Evolutionary conservation across 2,797 vertebrate species (phyloP).

Genomic region (Iguana delicatissima): DNA sequence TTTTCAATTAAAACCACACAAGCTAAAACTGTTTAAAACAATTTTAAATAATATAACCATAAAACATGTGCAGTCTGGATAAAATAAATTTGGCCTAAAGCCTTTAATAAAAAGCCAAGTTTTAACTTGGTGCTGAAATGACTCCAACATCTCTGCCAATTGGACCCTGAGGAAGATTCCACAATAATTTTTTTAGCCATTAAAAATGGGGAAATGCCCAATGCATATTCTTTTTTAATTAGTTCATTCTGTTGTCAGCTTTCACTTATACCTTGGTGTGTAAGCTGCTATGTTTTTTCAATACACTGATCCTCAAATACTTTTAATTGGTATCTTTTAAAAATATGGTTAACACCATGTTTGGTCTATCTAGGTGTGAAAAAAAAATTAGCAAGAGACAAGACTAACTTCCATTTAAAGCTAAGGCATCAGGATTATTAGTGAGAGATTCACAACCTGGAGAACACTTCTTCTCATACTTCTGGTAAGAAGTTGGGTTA

Average conservation of each 20-base stretch:
- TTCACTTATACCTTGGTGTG: neutral
- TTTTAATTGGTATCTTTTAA: neutral
- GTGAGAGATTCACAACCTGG: constrained; percentile 5
- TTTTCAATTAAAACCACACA: no score
- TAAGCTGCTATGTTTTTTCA: neutral
- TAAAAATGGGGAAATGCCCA: no score
- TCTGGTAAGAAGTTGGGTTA: neutral
- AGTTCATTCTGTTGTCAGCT: neutral
- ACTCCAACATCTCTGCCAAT: no score
- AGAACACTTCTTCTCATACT: neutral
- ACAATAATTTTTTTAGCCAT: no score
- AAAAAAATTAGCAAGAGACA: neutral
- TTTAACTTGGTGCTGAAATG: no score
- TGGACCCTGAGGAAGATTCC: no score
- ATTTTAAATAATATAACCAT: no score
- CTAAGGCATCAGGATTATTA: neutral
- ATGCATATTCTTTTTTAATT: no score
- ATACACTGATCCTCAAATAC: neutral
- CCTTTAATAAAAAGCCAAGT: no score
- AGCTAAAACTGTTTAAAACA: no score
- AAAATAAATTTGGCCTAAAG: no score
- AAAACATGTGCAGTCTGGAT: no score
- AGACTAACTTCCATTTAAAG: neutral
- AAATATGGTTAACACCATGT: neutral
- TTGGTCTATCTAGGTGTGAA: neutral